These are phyloP conservation scores for Gymnopithys bicolor DNA, from an alignment of 2,797 vertebrate species.

Conservation along the genomic window DNA sequence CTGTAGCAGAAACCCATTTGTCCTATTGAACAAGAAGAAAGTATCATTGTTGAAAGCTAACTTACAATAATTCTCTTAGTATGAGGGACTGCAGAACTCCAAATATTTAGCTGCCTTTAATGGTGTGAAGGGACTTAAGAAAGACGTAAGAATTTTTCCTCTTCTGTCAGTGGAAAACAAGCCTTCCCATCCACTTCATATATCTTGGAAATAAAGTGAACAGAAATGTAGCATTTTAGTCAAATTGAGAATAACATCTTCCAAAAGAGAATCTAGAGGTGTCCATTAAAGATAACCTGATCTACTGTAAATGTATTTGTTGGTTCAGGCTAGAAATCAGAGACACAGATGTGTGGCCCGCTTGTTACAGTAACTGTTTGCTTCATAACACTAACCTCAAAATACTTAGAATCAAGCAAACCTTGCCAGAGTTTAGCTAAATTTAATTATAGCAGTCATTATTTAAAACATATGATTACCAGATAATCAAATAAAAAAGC, in stretches of 20 bases:
- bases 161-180: not conserved
- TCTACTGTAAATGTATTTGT: not conserved
- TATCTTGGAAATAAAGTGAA: not conserved
- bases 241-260: not conserved
- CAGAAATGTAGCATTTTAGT: not conserved
- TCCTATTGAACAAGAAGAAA: conserved; percentile 66
- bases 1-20: conserved; percentile 31
- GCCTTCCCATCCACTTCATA: not conserved
- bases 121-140: not conserved
- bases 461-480: not conserved
- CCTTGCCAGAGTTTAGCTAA: not conserved
- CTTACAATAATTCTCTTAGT: not conserved
- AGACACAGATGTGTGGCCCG: not conserved
- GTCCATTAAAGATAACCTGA: not conserved
- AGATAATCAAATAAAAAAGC: not conserved
- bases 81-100: not conserved
- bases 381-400: not conserved
- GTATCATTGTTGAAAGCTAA: not conserved
- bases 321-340: not conserved
- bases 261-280: not conserved
- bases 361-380: not conserved
- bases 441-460: not conserved
- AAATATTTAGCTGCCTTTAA: not conserved
- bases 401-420: not conserved
- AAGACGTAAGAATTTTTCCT: not conserved